Evolutionary conservation across 2,113 vertebrate genomes (phyloP).

Genomic region (Chiloscyllium plagiosum): DNA sequence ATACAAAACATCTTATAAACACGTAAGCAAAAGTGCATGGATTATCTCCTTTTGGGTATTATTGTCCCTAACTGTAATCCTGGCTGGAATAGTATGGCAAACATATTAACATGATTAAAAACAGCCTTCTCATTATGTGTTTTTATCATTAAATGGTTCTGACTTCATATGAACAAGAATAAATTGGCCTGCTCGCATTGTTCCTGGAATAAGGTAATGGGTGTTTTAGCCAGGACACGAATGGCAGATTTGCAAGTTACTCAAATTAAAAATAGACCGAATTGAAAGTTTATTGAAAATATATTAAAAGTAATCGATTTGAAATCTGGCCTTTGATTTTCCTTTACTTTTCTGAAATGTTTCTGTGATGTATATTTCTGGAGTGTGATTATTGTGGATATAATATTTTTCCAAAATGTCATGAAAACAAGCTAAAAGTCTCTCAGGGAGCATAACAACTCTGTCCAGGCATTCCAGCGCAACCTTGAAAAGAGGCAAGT

Average conservation of each 20-base stretch:
- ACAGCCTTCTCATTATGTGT: not conserved
- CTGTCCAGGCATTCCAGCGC: no score
- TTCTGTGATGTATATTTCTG: not conserved
- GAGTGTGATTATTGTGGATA: not conserved
- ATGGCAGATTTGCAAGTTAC: not conserved
- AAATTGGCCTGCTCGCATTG: not conserved
- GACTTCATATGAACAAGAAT: not conserved
- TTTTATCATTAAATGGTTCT: not conserved
- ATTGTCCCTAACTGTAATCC: not conserved
- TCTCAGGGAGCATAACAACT: not conserved
- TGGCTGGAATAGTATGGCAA: not conserved
- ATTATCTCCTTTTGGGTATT: not conserved
- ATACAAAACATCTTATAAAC: not conserved
- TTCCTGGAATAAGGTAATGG: not conserved
- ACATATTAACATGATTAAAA: slow-evolving; percentile 4
- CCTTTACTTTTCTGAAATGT: not conserved
- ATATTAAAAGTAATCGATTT: not conserved
- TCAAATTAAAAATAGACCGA: not conserved
- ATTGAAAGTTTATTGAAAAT: not conserved
- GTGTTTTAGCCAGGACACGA: not conserved
- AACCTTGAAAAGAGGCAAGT: not conserved
- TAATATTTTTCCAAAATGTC: not conserved
- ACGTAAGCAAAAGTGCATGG: not conserved
- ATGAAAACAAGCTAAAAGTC: not conserved
- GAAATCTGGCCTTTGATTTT: not conserved